Evolutionary conservation across 2,113 vertebrate species (phyloP).

Genomic region (Empidonax traillii): DNA sequence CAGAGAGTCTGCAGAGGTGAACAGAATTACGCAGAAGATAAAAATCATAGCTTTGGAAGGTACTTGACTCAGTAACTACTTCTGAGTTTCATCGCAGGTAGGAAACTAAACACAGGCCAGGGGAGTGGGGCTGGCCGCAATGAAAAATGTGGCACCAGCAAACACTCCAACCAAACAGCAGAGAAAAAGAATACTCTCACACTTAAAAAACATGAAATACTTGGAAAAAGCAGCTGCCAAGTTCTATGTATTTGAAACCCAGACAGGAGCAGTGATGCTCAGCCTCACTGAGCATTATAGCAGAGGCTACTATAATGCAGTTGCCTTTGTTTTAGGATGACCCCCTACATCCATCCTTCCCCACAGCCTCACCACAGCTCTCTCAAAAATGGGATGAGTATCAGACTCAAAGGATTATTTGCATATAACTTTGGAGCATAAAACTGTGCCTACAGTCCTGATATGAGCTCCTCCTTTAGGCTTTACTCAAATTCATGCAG

Average conservation of each 20-base stretch:
- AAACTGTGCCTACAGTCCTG: background rate
- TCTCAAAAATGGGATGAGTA: background rate
- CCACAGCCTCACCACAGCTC: fast-evolving
- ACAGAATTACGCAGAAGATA: background rate
- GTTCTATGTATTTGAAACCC: background rate
- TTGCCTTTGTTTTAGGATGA: background rate
- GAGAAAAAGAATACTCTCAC: background rate
- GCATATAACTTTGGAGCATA: background rate
- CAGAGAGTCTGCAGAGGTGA: background rate
- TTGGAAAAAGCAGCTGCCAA: background rate
- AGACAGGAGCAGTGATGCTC: background rate
- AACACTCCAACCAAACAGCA: background rate
- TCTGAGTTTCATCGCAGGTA: background rate
- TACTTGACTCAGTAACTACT: background rate
- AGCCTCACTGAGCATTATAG: background rate
- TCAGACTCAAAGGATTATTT: background rate
- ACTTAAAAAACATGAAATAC: background rate
- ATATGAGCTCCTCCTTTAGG: background rate
- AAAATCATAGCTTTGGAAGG: background rate
- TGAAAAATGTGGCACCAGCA: background rate
- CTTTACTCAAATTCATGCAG: background rate
- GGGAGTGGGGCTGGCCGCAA: background rate
- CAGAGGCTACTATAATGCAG: background rate
- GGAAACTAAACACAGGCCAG: background rate
- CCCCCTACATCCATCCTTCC: background rate